Conservation (phyloP, 2,113 vertebrate species). For the Accipiter cooperii region DNA sequence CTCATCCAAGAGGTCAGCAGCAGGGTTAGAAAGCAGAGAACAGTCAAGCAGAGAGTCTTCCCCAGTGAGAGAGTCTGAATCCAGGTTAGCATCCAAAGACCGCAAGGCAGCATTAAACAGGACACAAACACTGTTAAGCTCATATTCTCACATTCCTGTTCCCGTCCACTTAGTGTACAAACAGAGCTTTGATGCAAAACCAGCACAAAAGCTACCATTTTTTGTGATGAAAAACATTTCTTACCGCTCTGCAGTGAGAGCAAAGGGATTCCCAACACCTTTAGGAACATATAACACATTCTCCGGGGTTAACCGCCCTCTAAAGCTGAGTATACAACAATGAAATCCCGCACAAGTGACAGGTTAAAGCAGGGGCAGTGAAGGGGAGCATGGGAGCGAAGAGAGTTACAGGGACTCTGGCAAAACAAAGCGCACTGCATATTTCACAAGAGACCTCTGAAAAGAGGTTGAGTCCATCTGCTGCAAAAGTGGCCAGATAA, state of each 20-base stretch:
- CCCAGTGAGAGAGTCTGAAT: conserved; percentile 86
- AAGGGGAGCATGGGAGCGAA: neutral
- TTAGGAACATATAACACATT: fast-evolving
- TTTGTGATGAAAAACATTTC: neutral
- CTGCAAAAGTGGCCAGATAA: neutral
- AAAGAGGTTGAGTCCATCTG: fast-evolving
- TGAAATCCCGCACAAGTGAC: neutral
- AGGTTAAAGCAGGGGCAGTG: neutral
- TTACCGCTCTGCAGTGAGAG: neutral
- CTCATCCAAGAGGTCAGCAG: conserved; percentile 86
- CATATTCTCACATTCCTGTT: neutral
- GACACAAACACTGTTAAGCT: conserved; percentile 50
- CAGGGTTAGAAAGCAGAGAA: conserved; percentile 87
- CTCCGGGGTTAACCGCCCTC: neutral
- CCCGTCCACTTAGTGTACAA: neutral
- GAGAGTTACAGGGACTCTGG: neutral
- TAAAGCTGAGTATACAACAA: no score
- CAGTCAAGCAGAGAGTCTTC: conserved; percentile 90
- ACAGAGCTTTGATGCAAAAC: neutral
- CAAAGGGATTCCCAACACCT: neutral
- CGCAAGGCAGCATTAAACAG: conserved; percentile 55
- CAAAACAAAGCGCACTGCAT: neutral
- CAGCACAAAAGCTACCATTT: neutral
- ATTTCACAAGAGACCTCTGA: neutral
- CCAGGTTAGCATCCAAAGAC: conserved; percentile 43